Percentiles rank a stretch among this genome's conserved stretches.
Evolutionary conservation across 2,888 invertebrate species (phyloP).

Genomic region (Ethmia dodecea): DNA sequence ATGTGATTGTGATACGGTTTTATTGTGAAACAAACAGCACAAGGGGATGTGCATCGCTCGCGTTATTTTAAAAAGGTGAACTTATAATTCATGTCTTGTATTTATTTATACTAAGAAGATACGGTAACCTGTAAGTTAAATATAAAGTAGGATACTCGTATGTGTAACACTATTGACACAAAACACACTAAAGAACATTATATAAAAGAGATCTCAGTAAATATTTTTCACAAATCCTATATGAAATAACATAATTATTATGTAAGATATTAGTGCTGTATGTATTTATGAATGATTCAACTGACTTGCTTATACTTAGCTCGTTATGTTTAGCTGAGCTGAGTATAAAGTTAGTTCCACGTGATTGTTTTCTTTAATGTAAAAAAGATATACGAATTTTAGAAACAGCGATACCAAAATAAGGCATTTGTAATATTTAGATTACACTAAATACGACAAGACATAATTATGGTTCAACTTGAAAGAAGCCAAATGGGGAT

Average conservation of each 20-base stretch:
- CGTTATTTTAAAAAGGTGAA: slow-evolving; percentile 63
- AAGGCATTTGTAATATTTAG: slow-evolving; percentile 55
- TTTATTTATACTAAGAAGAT: slow-evolving; percentile 35
- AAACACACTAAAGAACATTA: slow-evolving; percentile 61
- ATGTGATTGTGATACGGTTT: slow-evolving; percentile 1
- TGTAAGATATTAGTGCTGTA: slow-evolving; percentile 44
- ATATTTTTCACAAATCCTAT: slow-evolving; percentile 54
- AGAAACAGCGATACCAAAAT: slow-evolving; percentile 64
- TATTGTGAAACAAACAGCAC: slow-evolving; percentile 51
- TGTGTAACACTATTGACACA: slow-evolving; percentile 54
- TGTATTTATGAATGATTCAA: slow-evolving; percentile 26
- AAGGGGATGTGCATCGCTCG: slow-evolving; percentile 54
- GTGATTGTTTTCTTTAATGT: slow-evolving; percentile 21
- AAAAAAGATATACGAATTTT: slow-evolving; percentile 40
- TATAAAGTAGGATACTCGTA: slow-evolving; percentile 31
- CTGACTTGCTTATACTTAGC: slow-evolving; percentile 16
- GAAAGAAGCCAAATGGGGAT: slow-evolving; percentile 75
- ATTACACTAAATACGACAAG: slow-evolving; percentile 56
- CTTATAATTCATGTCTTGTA: slow-evolving; percentile 67
- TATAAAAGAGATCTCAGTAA: slow-evolving; percentile 57
- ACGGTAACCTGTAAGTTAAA: slow-evolving; percentile 27
- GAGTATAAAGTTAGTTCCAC: slow-evolving; percentile 25
- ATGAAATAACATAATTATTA: slow-evolving; percentile 34
- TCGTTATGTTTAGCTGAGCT: neutral
- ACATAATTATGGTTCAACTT: slow-evolving; percentile 76